phyloP scores from a whole-genome alignment of 30 jellyfish, hydroid and myxozoan genomes.

The Rhopilema esculentum region DNA sequence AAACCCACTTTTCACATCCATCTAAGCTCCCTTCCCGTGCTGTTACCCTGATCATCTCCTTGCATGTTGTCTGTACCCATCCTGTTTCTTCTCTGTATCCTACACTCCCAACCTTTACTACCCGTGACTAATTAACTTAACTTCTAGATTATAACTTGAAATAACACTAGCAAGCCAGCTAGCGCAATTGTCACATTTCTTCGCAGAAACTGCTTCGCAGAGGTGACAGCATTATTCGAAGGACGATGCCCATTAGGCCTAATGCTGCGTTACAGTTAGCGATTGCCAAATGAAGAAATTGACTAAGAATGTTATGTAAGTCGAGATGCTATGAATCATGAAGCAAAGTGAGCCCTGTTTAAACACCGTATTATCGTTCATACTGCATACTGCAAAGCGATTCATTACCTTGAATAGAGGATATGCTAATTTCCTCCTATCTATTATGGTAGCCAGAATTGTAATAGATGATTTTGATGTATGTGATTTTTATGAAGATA shows the following conservation, averaged over 20 bases:
- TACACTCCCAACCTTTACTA: too few relatives aligned
- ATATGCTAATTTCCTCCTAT: neutral
- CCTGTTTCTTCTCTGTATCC: too few relatives aligned
- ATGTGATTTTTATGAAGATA: neutral
- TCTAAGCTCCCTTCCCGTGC: too few relatives aligned
- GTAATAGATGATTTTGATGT: neutral
- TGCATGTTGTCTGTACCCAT: too few relatives aligned
- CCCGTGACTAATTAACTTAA: too few relatives aligned
- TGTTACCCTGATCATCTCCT: too few relatives aligned
- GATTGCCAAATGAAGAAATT: neutral
- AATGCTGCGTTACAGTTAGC: neutral
- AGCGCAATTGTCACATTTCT: neutral
- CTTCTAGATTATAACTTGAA: too few relatives aligned
- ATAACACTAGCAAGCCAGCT: too few relatives aligned
- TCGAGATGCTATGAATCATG: neutral
- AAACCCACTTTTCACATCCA: too few relatives aligned
- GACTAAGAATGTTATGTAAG: neutral
- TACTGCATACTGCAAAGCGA: neutral
- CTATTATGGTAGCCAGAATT: neutral
- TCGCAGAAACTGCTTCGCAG: slow-evolving; percentile 50
- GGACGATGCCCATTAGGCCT: slow-evolving; percentile 33
- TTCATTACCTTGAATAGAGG: neutral
- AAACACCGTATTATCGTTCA: neutral
- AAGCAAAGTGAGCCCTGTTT: neutral
- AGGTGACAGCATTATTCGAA: slow-evolving; percentile 64